Evolutionary conservation across 1,140 invertebrate genomes (phyloP).

Genomic region (Araneus ventricosus): DNA sequence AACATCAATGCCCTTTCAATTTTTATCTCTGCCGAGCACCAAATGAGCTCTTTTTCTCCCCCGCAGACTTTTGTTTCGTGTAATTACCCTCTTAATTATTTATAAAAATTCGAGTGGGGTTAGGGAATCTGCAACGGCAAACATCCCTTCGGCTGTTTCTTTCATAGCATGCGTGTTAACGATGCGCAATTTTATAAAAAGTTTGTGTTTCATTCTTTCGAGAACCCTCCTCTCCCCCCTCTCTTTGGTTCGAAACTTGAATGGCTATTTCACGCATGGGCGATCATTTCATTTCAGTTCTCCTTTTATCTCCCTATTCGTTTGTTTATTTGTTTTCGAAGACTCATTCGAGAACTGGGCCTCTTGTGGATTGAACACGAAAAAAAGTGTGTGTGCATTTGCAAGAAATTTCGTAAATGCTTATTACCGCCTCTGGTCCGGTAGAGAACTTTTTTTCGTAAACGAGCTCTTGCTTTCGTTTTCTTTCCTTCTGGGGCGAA

Average conservation of each 20-base stretch:
- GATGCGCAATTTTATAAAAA: slow-evolving; percentile 25
- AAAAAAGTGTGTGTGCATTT: neutral
- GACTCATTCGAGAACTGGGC: slow-evolving; percentile 38
- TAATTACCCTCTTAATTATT: slow-evolving; percentile 27
- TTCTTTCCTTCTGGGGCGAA: neutral
- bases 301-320: neutral
- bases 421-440: neutral
- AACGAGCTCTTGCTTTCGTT: neutral
- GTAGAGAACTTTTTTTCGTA: neutral
- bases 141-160: slow-evolving; percentile 1
- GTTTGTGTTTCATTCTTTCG: slow-evolving; percentile 31
- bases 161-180: slow-evolving; percentile 26
- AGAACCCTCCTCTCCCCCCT: neutral
- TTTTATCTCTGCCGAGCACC: neutral
- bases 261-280: slow-evolving; percentile 38
- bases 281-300: slow-evolving; percentile 59
- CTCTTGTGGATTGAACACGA: slow-evolving; percentile 11
- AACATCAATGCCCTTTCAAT: neutral
- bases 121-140: neutral
- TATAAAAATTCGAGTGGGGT: neutral
- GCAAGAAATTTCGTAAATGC: slow-evolving; percentile 34
- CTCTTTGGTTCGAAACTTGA: slow-evolving; percentile 15
- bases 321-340: slow-evolving; percentile 48
- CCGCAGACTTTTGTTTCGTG: neutral
- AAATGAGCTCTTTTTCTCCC: neutral